phyloP scores from a whole-genome alignment of 2,888 invertebrate species.

The Pristionchus arcanus region DNA sequence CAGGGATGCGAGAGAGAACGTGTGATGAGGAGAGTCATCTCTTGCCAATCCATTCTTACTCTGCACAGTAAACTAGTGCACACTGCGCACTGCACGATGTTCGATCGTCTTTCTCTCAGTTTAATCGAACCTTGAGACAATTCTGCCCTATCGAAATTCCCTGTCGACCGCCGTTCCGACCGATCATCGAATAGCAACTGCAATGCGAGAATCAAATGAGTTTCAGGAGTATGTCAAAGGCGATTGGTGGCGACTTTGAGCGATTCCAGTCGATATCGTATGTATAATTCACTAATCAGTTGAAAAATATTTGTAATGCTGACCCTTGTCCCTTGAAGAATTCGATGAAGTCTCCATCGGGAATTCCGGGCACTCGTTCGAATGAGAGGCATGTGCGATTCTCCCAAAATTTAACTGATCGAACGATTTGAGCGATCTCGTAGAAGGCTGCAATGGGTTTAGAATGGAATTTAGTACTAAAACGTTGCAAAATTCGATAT shows the following conservation, averaged over 20 bases:
- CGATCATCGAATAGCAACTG: constrained; percentile 79
- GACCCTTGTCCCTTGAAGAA: constrained; percentile 78
- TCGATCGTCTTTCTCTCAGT: not conserved
- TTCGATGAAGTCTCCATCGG: constrained; percentile 74
- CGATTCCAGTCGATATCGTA: not conserved
- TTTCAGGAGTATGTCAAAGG: not conserved
- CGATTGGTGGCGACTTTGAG: not conserved
- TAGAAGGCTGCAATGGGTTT: constrained; percentile 69
- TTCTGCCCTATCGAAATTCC: constrained; percentile 78
- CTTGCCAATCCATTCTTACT: no score
- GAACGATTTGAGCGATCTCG: constrained; percentile 75
- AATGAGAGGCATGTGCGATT: constrained; percentile 76
- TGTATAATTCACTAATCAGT: not conserved
- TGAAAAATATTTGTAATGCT: not conserved
- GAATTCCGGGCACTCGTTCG: constrained; percentile 58
- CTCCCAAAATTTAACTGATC: constrained; percentile 76
- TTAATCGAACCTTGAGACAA: constrained; percentile 71
- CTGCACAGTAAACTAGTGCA: not conserved
- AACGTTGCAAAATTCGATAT: no score
- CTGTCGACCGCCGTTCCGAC: constrained; percentile 77
- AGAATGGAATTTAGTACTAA: no score
- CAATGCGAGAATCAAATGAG: not conserved
- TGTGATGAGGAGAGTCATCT: not conserved
- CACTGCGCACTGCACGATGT: not conserved
- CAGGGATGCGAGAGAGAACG: not conserved